Conservation (phyloP, 2,888 invertebrate genomes). For the Tipula lateralis region DNA sequence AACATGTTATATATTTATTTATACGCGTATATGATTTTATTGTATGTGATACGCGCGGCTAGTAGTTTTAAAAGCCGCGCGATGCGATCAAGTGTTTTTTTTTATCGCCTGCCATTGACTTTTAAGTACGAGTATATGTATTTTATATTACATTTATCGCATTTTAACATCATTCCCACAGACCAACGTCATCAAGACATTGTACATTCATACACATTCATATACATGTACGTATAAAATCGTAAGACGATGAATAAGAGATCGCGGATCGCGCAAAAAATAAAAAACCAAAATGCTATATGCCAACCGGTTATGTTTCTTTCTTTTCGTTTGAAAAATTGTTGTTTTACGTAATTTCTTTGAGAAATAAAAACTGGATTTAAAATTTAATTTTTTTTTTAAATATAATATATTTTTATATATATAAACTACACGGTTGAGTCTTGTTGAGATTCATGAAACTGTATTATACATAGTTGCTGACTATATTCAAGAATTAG, state of each 20-base stretch:
- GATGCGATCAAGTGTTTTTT: neutral
- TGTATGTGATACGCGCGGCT: neutral
- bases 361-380: neutral
- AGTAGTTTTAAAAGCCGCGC: neutral
- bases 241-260: constrained; percentile 1
- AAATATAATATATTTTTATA: neutral
- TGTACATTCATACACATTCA: neutral
- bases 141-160: neutral
- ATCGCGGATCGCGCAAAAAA: constrained; percentile 16
- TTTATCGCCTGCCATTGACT: neutral
- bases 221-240: neutral
- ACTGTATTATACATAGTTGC: neutral
- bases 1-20: neutral
- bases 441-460: neutral
- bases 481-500: neutral
- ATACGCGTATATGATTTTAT: neutral
- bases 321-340: neutral
- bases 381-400: neutral
- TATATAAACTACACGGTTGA: neutral
- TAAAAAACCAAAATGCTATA: neutral
- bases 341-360: constrained; percentile 19
- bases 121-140: neutral
- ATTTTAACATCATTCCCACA: constrained; percentile 11
- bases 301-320: neutral
- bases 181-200: constrained; percentile 5